Conservation (phyloP, 1,140 invertebrate species). For the Eueides isabella region DNA sequence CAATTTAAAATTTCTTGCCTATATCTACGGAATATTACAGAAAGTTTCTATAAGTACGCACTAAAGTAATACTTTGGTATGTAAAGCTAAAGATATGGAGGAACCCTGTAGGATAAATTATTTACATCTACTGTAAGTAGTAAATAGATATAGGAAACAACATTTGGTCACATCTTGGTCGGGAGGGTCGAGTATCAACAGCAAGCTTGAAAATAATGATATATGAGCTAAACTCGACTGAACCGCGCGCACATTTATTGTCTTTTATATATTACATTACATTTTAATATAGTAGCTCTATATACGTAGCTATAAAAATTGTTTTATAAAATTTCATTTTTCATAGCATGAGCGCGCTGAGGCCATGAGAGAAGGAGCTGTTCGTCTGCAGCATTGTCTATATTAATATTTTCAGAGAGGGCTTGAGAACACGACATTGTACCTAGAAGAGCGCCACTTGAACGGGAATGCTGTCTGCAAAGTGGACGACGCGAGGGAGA, state of each 20-base stretch:
- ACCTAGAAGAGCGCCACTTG: slow-evolving; percentile 82
- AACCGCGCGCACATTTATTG: slow-evolving; percentile 61
- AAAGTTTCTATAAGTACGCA: slow-evolving; percentile 61
- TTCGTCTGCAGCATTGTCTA: slow-evolving; percentile 73
- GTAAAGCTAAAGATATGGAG: slow-evolving; percentile 81
- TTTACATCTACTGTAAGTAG: slow-evolving; percentile 60
- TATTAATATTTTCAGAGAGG: slow-evolving; percentile 71
- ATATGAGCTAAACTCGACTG: slow-evolving; percentile 58
- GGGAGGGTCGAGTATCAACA: slow-evolving; percentile 54
- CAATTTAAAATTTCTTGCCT: slow-evolving; percentile 51
- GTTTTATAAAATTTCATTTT: slow-evolving; percentile 70
- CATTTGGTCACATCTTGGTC: slow-evolving; percentile 73
- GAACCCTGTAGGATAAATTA: slow-evolving; percentile 78
- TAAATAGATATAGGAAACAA: slow-evolving; percentile 69
- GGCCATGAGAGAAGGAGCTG: slow-evolving; percentile 82
- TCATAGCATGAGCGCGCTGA: slow-evolving; percentile 51
- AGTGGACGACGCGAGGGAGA: slow-evolving; percentile 77
- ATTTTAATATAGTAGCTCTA: slow-evolving; percentile 23
- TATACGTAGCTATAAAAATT: slow-evolving; percentile 31
- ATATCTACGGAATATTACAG: slow-evolving; percentile 74
- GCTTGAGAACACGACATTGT: slow-evolving; percentile 77
- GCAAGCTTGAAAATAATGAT: slow-evolving; percentile 63
- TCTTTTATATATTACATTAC: slow-evolving; percentile 41
- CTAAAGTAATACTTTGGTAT: slow-evolving; percentile 73
- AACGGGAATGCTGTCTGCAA: slow-evolving; percentile 82